Evolutionary conservation across 1,140 invertebrate species (phyloP).

Genomic region (Bathynomus jamesi): DNA sequence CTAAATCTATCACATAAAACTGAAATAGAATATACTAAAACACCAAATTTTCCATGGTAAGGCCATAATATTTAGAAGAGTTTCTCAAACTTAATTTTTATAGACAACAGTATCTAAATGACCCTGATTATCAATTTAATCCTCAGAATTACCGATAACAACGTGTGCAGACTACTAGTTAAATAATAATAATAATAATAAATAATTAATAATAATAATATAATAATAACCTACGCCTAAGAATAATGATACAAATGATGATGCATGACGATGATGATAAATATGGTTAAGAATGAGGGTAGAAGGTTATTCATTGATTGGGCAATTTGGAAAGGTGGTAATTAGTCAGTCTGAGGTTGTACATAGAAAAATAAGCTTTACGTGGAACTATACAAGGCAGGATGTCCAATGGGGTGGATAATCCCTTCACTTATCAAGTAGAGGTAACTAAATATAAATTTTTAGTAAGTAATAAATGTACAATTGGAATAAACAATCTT

Average conservation of each 20-base stretch:
- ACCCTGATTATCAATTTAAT: background rate
- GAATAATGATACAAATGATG: background rate
- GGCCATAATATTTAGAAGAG: background rate
- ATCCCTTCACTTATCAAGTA: too few species aligned
- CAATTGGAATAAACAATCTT: too few species aligned
- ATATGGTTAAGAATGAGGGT: background rate
- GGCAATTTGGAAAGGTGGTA: background rate
- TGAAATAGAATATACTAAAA: slow-evolving; percentile 2
- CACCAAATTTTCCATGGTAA: background rate
- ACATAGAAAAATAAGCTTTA: too few species aligned
- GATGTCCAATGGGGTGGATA: too few species aligned
- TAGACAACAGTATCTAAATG: background rate
- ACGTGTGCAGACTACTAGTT: background rate
- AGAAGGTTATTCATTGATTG: background rate
- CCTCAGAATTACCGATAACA: background rate
- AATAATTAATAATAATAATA: too few species aligned
- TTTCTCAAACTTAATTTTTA: background rate
- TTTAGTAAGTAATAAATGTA: too few species aligned
- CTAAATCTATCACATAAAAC: background rate
- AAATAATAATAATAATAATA: background rate
- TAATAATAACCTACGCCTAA: background rate
- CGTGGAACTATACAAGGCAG: too few species aligned
- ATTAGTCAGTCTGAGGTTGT: too few species aligned
- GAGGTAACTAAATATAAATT: too few species aligned
- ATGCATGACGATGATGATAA: background rate